Evolutionary conservation across 1,140 invertebrate species (phyloP).

Genomic region (Aphidius ervi): DNA sequence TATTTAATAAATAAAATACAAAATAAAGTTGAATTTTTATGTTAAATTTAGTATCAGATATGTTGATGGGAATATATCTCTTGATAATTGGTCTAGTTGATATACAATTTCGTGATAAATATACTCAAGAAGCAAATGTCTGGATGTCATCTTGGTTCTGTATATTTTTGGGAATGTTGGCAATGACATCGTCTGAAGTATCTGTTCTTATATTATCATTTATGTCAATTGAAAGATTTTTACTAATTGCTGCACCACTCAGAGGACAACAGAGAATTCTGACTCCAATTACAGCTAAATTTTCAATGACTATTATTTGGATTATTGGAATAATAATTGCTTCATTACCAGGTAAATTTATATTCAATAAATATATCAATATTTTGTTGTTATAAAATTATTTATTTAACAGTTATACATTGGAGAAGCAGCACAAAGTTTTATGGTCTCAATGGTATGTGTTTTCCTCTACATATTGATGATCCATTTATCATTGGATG

Average conservation of each 20-base stretch:
- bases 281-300: constrained; percentile 55
- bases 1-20: neutral
- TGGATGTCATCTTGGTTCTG: constrained; percentile 72
- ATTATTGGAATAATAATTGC: constrained; percentile 60
- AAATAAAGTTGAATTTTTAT: neutral
- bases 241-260: constrained; percentile 67
- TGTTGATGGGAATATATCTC: constrained; percentile 77
- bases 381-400: neutral
- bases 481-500: constrained; percentile 67
- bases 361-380: neutral
- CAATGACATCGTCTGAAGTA: constrained; percentile 68
- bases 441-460: constrained; percentile 69
- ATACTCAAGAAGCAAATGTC: constrained; percentile 58
- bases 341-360: constrained; percentile 58
- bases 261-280: constrained; percentile 55
- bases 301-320: constrained; percentile 62
- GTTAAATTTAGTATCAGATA: constrained; percentile 61
- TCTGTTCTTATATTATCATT: constrained; percentile 72
- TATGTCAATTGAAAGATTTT: constrained; percentile 72
- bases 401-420: constrained; percentile 52
- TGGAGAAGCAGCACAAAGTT: constrained; percentile 63
- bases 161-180: constrained; percentile 60
- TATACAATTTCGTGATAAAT: constrained; percentile 60
- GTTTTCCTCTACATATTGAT: constrained; percentile 70
- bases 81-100: constrained; percentile 68